These are phyloP conservation scores for Umimayanthus kanabou DNA, from an alignment of 92 coral and sea anemone species.

Conservation along the genomic window DNA sequence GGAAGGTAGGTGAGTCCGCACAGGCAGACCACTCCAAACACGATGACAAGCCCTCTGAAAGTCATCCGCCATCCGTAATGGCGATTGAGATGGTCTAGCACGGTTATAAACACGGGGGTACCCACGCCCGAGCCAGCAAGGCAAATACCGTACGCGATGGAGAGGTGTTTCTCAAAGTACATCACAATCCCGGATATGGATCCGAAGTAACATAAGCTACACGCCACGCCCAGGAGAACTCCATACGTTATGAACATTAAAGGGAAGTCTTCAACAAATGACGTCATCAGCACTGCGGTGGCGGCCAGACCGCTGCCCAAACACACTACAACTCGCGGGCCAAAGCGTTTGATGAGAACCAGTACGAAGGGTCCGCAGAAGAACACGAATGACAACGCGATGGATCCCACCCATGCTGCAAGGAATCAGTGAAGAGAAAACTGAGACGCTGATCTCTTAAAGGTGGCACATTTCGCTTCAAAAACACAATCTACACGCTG, in stretches of 20 bases:
- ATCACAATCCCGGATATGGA: constrained; percentile 71
- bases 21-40: constrained; percentile 58
- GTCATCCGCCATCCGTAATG: constrained; percentile 62
- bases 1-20: constrained; percentile 65
- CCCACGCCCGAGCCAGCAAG: constrained; percentile 74
- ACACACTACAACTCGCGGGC: constrained; percentile 70
- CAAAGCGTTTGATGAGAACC: constrained; percentile 62
- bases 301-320: constrained; percentile 68
- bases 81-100: constrained; percentile 46
- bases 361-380: constrained; percentile 78
- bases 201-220: constrained; percentile 75
- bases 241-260: constrained; percentile 70
- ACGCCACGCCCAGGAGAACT: constrained; percentile 70
- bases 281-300: constrained; percentile 68
- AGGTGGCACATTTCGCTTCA: neutral
- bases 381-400: constrained; percentile 69
- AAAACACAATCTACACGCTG: too few relatives aligned
- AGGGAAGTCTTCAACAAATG: constrained; percentile 69
- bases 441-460: neutral
- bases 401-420: constrained; percentile 86
- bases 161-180: constrained; percentile 70
- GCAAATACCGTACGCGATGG: constrained; percentile 73
- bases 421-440: neutral
- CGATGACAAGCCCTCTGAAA: constrained; percentile 58
- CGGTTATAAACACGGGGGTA: constrained; percentile 56